Evolutionary conservation across 2,888 invertebrate genomes (phyloP).

Genomic region (Acanthosepion lycidas): DNA sequence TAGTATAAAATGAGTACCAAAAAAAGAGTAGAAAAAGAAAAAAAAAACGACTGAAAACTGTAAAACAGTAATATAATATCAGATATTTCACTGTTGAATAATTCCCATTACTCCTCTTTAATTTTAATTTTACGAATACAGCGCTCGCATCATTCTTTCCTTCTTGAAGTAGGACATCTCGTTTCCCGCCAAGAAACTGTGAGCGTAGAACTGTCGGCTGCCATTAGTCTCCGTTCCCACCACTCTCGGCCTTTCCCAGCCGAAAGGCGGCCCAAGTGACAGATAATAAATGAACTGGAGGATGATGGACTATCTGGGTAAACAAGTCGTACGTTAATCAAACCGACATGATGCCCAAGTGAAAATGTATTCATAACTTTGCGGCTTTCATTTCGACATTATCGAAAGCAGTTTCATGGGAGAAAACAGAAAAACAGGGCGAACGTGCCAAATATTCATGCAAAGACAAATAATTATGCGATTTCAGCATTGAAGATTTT

Average conservation of each 20-base stretch:
- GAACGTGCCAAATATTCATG: not conserved
- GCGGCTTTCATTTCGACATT: conserved; percentile 20
- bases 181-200: not conserved
- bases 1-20: not conserved
- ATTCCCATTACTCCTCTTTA: conserved; percentile 13
- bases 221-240: conserved; percentile 18
- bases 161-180: not conserved
- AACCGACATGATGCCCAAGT: conserved; percentile 33
- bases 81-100: not conserved
- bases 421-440: not conserved
- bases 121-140: not conserved
- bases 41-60: not conserved
- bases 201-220: conserved; percentile 22
- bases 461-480: not conserved
- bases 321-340: conserved; percentile 33
- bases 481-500: not conserved
- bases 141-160: not conserved
- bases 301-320: conserved; percentile 12
- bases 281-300: not conserved
- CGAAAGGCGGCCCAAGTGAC: conserved; percentile 20
- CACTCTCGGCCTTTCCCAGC: not conserved
- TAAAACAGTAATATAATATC: not conserved
- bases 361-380: conserved; percentile 33
- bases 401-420: not conserved
- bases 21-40: not conserved